Evolutionary conservation across 92 coral and sea anemone species (phyloP), one percentile per base, ranked within the genome.

Genomic region (Siderastrea siderea): DNA sequence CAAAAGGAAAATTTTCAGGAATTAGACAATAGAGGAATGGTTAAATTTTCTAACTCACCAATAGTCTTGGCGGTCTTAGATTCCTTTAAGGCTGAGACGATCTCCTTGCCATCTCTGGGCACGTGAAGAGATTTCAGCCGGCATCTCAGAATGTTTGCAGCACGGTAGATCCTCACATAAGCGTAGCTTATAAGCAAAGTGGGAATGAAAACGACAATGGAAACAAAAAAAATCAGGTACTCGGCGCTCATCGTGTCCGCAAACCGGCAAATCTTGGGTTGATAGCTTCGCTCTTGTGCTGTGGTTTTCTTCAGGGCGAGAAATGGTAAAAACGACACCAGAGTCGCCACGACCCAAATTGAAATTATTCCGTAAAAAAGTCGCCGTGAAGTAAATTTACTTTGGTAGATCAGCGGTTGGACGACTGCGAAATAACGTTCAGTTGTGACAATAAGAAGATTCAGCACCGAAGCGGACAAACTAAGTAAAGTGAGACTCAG

Each of bases 371-470:
- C 90, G 64, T 48, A 13, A 45, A 78, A 57, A 49, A 72, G 73
- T 55, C 93, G 76, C 26, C 76, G n/a, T 11, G 86, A 48, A 7
- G 87, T 72, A 16, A 83, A 10, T 72, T 74, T 83, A 26, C 49
- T 83, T 11, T 74, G 46, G 77, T 90, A 86, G 12, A 78, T 12
- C 11, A 90, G 52, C 14, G 93, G 91, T 38, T 45, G 69, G 51
- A 85, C 78, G 50, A 90, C 79, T 3, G 93, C 87, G n/a, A 86
- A 84, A 69, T 90, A 90, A 14, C 90, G 87, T n/a, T 90, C 93
- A 3, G 71, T 52, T 44, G 93, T 86, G 68, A 90, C 87, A 51
- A 86, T 52, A 3, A 86, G 58, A 38, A 90, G 86, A 67, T 90
- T 90, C 26, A 90, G 58, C 66, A 90, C 80, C 49, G 93, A 86